Conservation (phyloP, 30 jellyfish, hydroid and myxozoan species). For the Pelagia noctiluca region DNA sequence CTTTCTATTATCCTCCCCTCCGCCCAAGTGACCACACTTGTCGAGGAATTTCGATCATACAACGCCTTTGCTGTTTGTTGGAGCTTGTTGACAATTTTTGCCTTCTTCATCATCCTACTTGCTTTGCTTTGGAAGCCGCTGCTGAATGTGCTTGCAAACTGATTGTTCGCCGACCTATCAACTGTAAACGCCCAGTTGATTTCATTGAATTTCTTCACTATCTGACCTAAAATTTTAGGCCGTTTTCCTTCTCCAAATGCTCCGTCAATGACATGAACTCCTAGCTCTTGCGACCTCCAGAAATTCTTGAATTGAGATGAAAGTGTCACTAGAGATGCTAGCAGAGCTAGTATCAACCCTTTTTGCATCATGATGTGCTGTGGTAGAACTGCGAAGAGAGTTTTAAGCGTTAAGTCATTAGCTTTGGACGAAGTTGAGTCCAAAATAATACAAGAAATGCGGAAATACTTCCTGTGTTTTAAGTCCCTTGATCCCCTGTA, state of each 20-base stretch:
- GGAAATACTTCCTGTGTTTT: too few species aligned
- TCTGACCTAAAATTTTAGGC: neutral
- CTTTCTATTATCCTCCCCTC: slow-evolving; percentile 67
- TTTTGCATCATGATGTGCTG: too few species aligned
- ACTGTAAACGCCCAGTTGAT: slow-evolving; percentile 52
- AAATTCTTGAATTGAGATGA: neutral
- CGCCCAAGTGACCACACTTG: neutral
- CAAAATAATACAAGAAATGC: too few species aligned
- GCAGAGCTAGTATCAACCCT: too few species aligned
- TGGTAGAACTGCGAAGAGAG: too few species aligned
- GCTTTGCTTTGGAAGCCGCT: slow-evolving; percentile 33
- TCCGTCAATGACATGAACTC: slow-evolving; percentile 36
- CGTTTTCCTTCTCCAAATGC: slow-evolving; percentile 4
- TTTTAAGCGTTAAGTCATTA: too few species aligned
- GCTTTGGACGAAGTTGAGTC: too few species aligned
- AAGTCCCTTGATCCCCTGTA: too few species aligned
- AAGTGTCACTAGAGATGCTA: too few species aligned
- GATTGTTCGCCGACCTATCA: slow-evolving; percentile 12
- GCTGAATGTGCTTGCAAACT: slow-evolving; percentile 19
- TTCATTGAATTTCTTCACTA: neutral
- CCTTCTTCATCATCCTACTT: neutral
- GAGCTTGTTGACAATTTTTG: neutral
- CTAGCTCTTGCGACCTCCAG: slow-evolving; percentile 41
- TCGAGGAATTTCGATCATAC: neutral
- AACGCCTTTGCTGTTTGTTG: neutral